Evolutionary conservation across 2,888 invertebrate species (phyloP), one percentile per base, ranked within the genome.

Genomic region (Glaucopsyche alexis): DNA sequence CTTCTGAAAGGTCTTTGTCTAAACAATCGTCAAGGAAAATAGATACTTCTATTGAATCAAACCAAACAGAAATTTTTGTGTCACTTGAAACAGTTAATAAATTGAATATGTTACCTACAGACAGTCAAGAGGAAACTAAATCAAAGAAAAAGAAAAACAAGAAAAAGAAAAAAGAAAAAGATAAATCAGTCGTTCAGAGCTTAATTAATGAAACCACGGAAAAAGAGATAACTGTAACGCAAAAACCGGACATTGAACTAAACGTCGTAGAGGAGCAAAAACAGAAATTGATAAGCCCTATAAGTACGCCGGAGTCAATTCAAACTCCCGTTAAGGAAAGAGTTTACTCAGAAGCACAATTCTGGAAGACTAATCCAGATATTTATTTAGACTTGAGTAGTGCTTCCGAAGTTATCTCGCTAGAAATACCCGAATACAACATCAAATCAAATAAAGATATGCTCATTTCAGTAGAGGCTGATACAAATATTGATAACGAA

Each of bases 271-370:
- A 60, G 38, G 73, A 72, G 14, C 9, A 65, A 13, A 71, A 75
- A 71, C 82, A 80, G 76, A 74, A 78, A 8, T 74, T 81, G 45
- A 81, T 82, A 52, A 84, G 85, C 47, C 80, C 87, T 40, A 75
- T 85, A 49, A 87, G 88, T 19, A 91, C 90, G 9, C 91, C 92
- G 3, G 92, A 92, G 74, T 87, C 87, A 0, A 72, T 87, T 74
- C 87, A 88, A 75, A 93, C 93, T 19, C 93, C 93, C 14, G 78
- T 90, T 7, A 93, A 92, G 83, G 93, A 93, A 6, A 85, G 90
- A 76, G 75, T 87, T 40, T 93, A 87, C 79, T 87, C 89, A 4
- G 93, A 93, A 80, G 89, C 91, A 71, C 93, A 93, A 71, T 93
- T 83, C 75, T 93, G 93, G 93, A 93, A 90, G 84, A 79, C 83